These are phyloP conservation scores for Pangasius larnaudii DNA, from an alignment of 2,797 vertebrate species.

Conservation along the genomic window DNA sequence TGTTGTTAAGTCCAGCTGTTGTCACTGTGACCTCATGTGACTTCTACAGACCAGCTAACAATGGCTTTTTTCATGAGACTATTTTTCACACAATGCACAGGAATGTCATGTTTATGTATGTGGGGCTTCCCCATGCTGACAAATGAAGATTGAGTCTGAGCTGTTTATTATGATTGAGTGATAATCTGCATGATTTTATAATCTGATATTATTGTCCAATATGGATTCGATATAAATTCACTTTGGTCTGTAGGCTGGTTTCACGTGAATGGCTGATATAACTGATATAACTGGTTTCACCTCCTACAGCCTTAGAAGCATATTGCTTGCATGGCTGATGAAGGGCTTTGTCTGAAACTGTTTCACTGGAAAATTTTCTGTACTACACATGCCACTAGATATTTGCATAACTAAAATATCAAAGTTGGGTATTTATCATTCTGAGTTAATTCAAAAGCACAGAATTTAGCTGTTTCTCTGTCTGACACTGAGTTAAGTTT, in stretches of 20 bases:
- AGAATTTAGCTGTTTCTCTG: neutral
- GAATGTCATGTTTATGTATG: conserved; percentile 67
- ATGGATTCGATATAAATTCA: neutral
- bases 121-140: conserved; percentile 39
- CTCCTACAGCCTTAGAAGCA: neutral
- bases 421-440: neutral
- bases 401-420: conserved; percentile 13
- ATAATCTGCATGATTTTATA: conserved; percentile 2
- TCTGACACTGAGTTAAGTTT: neutral
- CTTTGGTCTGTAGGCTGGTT: neutral
- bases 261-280: neutral
- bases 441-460: neutral
- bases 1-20: conserved; percentile 59
- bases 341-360: neutral
- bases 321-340: conserved; percentile 17
- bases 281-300: conserved; percentile 12
- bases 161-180: neutral
- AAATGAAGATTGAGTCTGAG: neutral
- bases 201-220: neutral
- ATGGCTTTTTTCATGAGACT: conserved; percentile 66
- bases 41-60: conserved; percentile 53
- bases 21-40: conserved; percentile 54
- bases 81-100: conserved; percentile 63
- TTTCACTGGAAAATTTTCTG: conserved; percentile 11
- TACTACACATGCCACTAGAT: neutral